Evolutionary conservation across 1,140 invertebrate genomes (phyloP), one percentile per base, ranked within the genome.

Genomic region (Atopsyche davidsoni): DNA sequence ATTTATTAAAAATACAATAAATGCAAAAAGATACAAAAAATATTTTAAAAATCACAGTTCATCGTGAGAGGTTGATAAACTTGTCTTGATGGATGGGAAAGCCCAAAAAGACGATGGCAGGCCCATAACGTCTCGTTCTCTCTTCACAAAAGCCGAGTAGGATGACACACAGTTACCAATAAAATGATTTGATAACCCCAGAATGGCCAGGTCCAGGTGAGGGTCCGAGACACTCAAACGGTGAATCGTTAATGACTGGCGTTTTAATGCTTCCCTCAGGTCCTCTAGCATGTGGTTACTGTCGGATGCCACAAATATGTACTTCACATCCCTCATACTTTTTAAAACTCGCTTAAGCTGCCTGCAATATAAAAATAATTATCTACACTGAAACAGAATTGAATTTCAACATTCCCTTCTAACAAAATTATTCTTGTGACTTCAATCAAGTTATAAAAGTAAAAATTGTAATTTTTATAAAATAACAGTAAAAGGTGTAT

Each of bases 131-230:
- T 92, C 87, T 39, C 92, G 68, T 67, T 92, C 87, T 41, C 92
- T 68, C 57, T 89, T 91, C 1, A 85, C 90, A 76, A 96, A 94
- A 7, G 91, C 87, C 22, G 84, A 85, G 63, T 89, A 96, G 0
- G 92, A 94, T 1, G 91, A 95, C 19, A 96, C 83, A 66, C 94
- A 97, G 68, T 97, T 97, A 10, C 91, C 93, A 64, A 97, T 89
- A 58, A 94, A 96, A 65, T 91, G 80, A 73, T 96, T 91, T 0
- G 91, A 75, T 52, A 78, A 73, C 13, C 84, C 88, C 16, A 96
- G 70, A 60, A 97, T 85, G 0, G 87, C 89, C 38, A 97, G 68
- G 65, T 95, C 91, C 2, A 94, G 64, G 65, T 93, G 88, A 3
- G 91, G 87, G 58, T 83, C 72, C 31, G 80, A 68, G 17, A 77